Evolutionary conservation across 2,113 vertebrate genomes (phyloP).

Genomic region (Heliornis fulica): DNA sequence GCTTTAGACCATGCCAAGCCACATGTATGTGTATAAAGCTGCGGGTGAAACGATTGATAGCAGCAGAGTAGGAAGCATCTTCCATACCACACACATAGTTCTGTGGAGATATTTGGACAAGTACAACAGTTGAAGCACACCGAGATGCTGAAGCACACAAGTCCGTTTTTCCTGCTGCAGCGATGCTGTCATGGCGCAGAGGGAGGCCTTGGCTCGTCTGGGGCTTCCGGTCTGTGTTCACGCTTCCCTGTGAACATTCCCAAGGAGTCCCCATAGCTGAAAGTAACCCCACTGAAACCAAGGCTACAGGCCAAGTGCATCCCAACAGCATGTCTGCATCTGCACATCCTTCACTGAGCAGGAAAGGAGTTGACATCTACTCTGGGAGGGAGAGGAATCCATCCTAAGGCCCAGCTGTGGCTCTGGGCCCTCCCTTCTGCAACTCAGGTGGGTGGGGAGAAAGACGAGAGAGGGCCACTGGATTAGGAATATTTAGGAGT

Average conservation of each 20-base stretch:
- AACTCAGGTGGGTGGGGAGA: background rate
- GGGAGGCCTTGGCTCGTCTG: background rate
- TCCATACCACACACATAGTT: background rate
- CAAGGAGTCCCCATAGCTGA: background rate
- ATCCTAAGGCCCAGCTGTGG: accelerated
- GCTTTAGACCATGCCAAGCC: constrained; percentile 66
- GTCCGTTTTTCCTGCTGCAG: background rate
- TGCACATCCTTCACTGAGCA: background rate
- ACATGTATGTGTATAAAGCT: constrained; percentile 64
- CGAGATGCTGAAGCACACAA: background rate
- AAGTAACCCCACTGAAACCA: background rate
- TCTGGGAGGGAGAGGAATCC: background rate
- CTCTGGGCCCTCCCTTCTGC: background rate
- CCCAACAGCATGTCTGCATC: background rate
- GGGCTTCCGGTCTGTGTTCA: background rate
- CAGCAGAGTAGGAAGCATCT: constrained; percentile 48
- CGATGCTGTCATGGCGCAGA: background rate
- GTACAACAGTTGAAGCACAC: background rate
- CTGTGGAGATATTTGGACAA: background rate
- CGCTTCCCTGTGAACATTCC: background rate
- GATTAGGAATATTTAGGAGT: background rate
- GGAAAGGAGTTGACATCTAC: background rate
- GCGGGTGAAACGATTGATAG: constrained; percentile 35
- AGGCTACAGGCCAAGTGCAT: no score
- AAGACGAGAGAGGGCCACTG: background rate